Base-by-base conservation (phyloP, 2,113 vertebrate genomes). In the Platanista minor region DNA sequence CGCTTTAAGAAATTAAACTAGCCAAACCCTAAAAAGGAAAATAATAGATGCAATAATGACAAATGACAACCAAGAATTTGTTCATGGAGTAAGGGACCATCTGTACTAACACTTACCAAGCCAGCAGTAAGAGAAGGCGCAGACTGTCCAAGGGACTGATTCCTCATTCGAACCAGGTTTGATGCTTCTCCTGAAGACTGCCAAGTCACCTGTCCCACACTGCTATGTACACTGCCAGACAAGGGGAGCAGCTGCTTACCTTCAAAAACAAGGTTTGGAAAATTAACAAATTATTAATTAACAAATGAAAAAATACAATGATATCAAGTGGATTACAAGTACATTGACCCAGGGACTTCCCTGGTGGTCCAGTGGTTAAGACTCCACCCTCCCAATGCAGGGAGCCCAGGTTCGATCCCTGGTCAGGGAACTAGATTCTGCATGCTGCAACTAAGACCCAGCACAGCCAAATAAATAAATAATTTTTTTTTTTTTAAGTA, bases 141-240 rank as follows among this genome's bases (percentile, higher is more conserved):
- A 81, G 99, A 99, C 36, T 99, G 99, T 83, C 99, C 99, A 41
- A 99, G 97, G 3, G 98, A 98, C 95, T 99, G 99, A 95, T 99
- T 99, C 98, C 99, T 99, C 99, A 99, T 99, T 61, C 99, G 99
- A 96, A 99, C 99, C 97, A 99, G 98, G 98, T 99, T 99, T 97
- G 99, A 99, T 33, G 98, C 98, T 81, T 99, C 99, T 97, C 98
- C 99, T 84, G 99, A 97, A 71, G 98, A 98, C 94, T 99, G 99
- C 99, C 99, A 99, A n/a, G 98, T 92, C 52, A 98, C 98, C 97
- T 99, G 99, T 96, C 99, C 99, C 94, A 99, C 99, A 14, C 99
- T 99, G 82, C 99, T 98, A 66, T 99, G 99, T 97, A 99, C 98
- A 66, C 99, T 99, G 97, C 99, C 99, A 96, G 99, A 99, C 95